Evolutionary conservation across 2,113 vertebrate species (phyloP).

Genomic region (Seriola rivoliana): DNA sequence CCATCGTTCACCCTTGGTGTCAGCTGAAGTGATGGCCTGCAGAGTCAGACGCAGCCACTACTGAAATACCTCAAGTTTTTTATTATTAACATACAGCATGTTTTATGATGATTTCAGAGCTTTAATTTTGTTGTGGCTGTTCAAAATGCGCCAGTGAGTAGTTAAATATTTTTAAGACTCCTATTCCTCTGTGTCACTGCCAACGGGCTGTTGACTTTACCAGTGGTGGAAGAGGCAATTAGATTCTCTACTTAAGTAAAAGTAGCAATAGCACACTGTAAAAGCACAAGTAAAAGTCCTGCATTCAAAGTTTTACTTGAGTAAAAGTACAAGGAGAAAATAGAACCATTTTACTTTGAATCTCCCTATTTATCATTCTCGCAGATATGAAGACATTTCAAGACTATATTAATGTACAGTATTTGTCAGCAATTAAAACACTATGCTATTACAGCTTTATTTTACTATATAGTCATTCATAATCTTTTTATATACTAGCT

Average conservation of each 20-base stretch:
- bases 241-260: background rate
- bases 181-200: background rate
- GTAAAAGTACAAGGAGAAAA: too few relatives aligned
- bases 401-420: too few relatives aligned
- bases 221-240: background rate
- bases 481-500: background rate
- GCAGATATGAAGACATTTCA: too few relatives aligned
- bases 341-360: too few relatives aligned
- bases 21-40: conserved; percentile 42
- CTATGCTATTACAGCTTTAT: too few relatives aligned
- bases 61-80: conserved; percentile 1
- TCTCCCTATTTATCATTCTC: too few relatives aligned
- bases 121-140: background rate
- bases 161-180: conserved; percentile 23
- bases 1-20: conserved; percentile 59
- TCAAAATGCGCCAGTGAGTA: background rate
- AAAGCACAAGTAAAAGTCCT: background rate
- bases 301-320: background rate
- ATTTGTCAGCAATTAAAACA: too few relatives aligned
- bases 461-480: too few relatives aligned
- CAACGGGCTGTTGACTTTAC: background rate
- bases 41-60: conserved; percentile 25
- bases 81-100: conserved; percentile 7
- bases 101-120: conserved; percentile 29
- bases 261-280: background rate